Percentiles rank a stretch among this genome's conserved stretches.
Evolutionary conservation across 2,888 invertebrate genomes (phyloP).

Genomic region (Slavum lentiscoides): DNA sequence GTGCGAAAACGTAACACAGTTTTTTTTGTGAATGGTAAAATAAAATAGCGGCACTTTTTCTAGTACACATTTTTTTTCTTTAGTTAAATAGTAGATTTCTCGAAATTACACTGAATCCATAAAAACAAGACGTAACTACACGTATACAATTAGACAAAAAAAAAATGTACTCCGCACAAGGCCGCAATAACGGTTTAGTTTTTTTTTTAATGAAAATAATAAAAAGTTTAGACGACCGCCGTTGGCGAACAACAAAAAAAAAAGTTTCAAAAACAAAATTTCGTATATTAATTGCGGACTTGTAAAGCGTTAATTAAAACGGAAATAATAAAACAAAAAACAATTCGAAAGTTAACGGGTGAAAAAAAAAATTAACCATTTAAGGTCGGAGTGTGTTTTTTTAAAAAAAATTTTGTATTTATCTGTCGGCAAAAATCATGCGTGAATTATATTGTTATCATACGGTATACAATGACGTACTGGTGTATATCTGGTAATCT

Average conservation of each 20-base stretch:
- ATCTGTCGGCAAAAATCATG: too few species aligned
- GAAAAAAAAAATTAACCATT: background rate
- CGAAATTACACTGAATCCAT: background rate
- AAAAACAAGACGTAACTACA: background rate
- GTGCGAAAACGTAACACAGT: too few species aligned
- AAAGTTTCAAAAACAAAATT: background rate
- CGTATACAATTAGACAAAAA: background rate
- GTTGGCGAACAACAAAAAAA: background rate
- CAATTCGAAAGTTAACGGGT: too few species aligned
- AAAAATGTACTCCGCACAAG: background rate
- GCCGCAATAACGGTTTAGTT: constrained; percentile 8
- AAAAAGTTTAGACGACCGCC: background rate
- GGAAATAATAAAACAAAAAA: too few species aligned
- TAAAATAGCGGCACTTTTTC: too few species aligned
- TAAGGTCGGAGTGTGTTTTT: too few species aligned
- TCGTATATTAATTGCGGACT: background rate
- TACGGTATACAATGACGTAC: too few species aligned
- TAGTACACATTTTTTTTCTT: constrained; percentile 1
- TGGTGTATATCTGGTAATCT: too few species aligned
- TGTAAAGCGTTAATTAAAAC: background rate
- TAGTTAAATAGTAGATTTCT: background rate
- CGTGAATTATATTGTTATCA: too few species aligned
- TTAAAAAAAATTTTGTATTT: too few species aligned
- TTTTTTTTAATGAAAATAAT: constrained; percentile 22
- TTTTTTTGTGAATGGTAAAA: too few species aligned